These are phyloP conservation scores for Hyposoter dolosus DNA, from an alignment of 2,888 invertebrate genomes.

Conservation along the genomic window DNA sequence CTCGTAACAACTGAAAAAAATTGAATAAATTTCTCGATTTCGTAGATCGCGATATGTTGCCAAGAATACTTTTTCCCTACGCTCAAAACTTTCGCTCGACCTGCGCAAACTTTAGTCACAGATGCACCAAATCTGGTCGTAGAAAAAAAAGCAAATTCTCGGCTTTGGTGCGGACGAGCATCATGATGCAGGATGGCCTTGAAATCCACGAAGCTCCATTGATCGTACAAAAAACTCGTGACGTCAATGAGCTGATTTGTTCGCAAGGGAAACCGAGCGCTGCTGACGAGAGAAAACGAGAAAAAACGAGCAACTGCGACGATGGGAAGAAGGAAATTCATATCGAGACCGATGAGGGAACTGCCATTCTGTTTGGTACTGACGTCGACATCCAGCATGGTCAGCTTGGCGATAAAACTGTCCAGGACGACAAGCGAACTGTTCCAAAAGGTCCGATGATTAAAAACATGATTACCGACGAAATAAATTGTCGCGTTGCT, in stretches of 20 bases:
- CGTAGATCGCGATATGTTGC: constrained; percentile 19
- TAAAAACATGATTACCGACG: constrained; percentile 84
- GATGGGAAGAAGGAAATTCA: constrained; percentile 67
- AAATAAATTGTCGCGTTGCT: constrained; percentile 85
- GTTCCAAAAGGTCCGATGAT: constrained; percentile 81
- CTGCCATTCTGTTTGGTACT: constrained; percentile 75
- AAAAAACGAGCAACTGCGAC: constrained; percentile 3
- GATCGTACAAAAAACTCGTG: constrained; percentile 86
- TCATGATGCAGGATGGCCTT: constrained; percentile 89
- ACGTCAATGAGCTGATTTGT: constrained; percentile 81
- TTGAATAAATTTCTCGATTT: background rate
- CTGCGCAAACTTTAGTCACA: constrained; percentile 20
- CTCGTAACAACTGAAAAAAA: background rate
- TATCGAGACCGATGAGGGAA: constrained; percentile 77
- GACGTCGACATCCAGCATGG: constrained; percentile 72
- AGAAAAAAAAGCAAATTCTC: constrained; percentile 25
- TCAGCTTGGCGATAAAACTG: constrained; percentile 77
- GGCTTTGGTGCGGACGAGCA: constrained; percentile 83
- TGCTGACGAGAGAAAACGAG: constrained; percentile 3
- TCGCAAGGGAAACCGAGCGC: constrained; percentile 18
- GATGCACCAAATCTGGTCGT: constrained; percentile 36
- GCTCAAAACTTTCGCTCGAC: background rate
- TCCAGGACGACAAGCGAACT: constrained; percentile 76
- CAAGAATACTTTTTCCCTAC: constrained; percentile 13
- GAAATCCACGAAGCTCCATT: constrained; percentile 89